Evolutionary conservation across 2,113 vertebrate species (phyloP), one percentile per base, ranked within the genome.

Genomic region (Cyprinodon variegatus): DNA sequence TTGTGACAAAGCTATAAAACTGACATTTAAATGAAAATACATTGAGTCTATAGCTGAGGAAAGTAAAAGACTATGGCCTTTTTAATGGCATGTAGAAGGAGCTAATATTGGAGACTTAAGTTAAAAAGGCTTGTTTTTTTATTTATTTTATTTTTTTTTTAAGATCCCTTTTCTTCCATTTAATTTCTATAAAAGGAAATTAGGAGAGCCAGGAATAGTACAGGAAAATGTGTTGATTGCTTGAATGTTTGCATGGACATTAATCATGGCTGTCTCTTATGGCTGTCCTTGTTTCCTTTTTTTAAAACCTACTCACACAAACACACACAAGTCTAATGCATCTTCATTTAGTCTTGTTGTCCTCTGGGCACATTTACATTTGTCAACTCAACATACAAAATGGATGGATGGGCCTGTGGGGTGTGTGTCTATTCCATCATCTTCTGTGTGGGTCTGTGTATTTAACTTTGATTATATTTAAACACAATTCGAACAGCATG

Each of bases 321-420:
- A 72, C 57, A 61, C 50, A 77, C 53, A 76, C n/a, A 73, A 61
- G 69, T 74, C 82, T 90, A 91, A 93, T 92, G 85, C 85, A 91
- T 92, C 92, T 93, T 92, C 91, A 92, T 92, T 93, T 92, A 83
- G 89, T 74, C 81, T 72, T 79, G 81, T 89, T 90, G 88, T 93
- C 92, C 86, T 90, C 86, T 87, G 85, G 88, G 87, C 84, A 90
- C 91, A 92, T 93, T 92, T 93, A 90, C 92, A 93, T 92, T 89
- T 93, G 92, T 91, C 91, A 92, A 76, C 86, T 81, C 77, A 68
- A 81, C 70, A 82, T 88, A 82, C 81, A 84, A 68, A 90, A 86
- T 90, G 91, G 86, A 92, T 92, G 88, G 84, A 88, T 92, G 69
- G 41, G 72, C 39, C 75, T 68, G 65, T 53, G 68, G 76, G 67